Percentiles rank a stretch among this genome's conserved stretches.
phyloP scores from a whole-genome alignment of 2,888 invertebrate genomes.

The Drosophila macrospina region DNA sequence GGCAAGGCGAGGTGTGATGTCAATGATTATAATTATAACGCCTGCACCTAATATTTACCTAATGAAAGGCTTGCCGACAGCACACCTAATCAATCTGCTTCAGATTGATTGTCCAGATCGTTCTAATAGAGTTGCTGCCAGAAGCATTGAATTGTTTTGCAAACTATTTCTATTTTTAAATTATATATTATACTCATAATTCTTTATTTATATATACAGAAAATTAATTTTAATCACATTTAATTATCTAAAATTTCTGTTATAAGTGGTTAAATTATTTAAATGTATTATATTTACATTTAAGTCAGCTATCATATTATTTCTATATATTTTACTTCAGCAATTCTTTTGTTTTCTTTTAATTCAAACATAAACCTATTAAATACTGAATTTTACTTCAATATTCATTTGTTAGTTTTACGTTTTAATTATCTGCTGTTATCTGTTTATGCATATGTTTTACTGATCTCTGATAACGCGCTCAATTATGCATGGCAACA shows the following conservation, averaged over 20 bases:
- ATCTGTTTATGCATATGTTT: background rate
- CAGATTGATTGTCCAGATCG: conserved; percentile 47
- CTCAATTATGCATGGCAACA: conserved; percentile 52
- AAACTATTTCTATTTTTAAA: background rate
- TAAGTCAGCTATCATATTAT: too few species aligned
- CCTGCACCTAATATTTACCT: conserved; percentile 45
- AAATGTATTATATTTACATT: too few species aligned
- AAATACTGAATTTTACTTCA: background rate
- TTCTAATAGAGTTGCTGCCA: conserved; percentile 35
- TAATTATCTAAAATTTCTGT: too few species aligned
- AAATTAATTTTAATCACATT: too few species aligned
- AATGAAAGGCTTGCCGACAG: conserved; percentile 64
- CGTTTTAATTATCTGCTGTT: background rate
- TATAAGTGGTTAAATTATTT: too few species aligned
- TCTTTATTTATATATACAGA: background rate
- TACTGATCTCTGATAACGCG: conserved; percentile 38
- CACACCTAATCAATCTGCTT: conserved; percentile 54
- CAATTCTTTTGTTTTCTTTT: too few species aligned
- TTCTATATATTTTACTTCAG: too few species aligned
- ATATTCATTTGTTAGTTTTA: too few species aligned
- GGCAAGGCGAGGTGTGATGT: conserved; percentile 59
- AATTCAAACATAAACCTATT: too few species aligned
- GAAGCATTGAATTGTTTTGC: background rate
- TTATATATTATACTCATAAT: background rate
- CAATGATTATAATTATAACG: conserved; percentile 75